Evolutionary conservation across 2,888 invertebrate species (phyloP), one percentile per base, ranked within the genome.

Genomic region (Meta bourneti): DNA sequence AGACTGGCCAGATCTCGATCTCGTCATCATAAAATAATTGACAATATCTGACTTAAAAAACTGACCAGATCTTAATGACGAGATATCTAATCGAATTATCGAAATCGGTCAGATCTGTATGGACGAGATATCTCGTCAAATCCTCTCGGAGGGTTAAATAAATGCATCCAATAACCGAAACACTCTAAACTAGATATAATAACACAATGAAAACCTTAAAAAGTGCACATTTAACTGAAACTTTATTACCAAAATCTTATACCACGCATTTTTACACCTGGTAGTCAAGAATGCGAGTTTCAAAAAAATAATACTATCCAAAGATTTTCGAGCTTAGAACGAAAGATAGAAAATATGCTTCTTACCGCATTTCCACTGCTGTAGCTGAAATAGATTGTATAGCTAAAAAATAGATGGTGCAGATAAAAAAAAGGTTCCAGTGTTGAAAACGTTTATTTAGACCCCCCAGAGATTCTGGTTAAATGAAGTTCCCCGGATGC

Each of bases 381-480:
- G 16, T 61, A 61, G 13, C 16, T 16, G 11, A 6, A 61, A 61
- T 61, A 61, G 7, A 61, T 61, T 61, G 61, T 61, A 61, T 16
- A 16, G 61, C 61, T 61, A 61, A 61, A 61, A 8, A 61, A 61
- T 8, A 61, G 9, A 61, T 61, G 9, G 61, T 9, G 0, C 61
- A 61, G 61, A 61, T 61, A 61, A 61, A 61, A 16, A 61, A 61
- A 61, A 11, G 11, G 13, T 61, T 61, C 13, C 61, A 61, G 13
- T 7, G 61, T 6, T 61, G 61, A 61, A 61, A 61, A 11, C 61
- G 61, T 61, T 61, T 61, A 61, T 61, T 61, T 61, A 61, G 61
- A 61, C 77, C 72, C 85, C 69, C 85, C n/a, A 85, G 85, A 85
- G 85, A 85, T 69, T 8, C 69, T 8, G 85, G 61, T 77, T 85